Evolutionary conservation across 2,888 invertebrate genomes (phyloP).

Genomic region (Conus canariensis): DNA sequence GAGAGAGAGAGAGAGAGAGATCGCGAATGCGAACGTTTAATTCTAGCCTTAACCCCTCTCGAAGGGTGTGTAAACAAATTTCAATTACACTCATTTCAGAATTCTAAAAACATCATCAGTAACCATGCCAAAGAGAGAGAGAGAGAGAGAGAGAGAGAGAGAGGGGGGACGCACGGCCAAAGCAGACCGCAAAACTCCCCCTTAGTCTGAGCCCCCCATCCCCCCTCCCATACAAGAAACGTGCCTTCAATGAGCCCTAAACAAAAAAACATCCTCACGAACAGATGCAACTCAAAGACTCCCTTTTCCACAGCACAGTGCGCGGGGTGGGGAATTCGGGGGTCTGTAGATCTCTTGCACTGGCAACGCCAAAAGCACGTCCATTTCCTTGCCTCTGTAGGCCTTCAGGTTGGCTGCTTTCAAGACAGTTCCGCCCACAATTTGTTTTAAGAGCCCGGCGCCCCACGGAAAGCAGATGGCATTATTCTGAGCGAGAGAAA

Average conservation of each 20-base stretch:
- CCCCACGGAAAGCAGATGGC: conserved; percentile 1
- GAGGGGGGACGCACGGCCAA: neutral
- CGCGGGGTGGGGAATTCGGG: neutral
- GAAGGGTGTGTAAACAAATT: too few relatives aligned
- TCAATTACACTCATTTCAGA: too few relatives aligned
- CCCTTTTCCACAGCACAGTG: neutral
- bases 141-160: neutral
- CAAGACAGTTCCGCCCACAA: conserved; percentile 11
- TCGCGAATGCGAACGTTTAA: too few relatives aligned
- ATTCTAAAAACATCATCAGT: too few relatives aligned
- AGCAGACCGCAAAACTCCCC: neutral
- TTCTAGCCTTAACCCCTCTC: too few relatives aligned
- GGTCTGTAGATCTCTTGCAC: neutral
- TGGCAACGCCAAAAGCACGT: neutral
- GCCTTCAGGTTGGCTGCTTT: neutral
- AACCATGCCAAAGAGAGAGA: neutral
- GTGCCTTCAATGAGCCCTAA: neutral
- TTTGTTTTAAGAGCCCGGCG: conserved; percentile 7
- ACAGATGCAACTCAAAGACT: conserved; percentile 17
- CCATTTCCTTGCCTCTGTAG: neutral
- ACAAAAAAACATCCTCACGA: neutral
- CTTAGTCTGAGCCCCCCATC: too few relatives aligned
- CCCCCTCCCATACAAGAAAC: neutral
- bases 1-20: too few relatives aligned
- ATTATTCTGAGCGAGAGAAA: conserved; percentile 6